These are phyloP conservation scores for Gallinago solitaria DNA, from an alignment of 2,797 vertebrate genomes.

Conservation along the genomic window DNA sequence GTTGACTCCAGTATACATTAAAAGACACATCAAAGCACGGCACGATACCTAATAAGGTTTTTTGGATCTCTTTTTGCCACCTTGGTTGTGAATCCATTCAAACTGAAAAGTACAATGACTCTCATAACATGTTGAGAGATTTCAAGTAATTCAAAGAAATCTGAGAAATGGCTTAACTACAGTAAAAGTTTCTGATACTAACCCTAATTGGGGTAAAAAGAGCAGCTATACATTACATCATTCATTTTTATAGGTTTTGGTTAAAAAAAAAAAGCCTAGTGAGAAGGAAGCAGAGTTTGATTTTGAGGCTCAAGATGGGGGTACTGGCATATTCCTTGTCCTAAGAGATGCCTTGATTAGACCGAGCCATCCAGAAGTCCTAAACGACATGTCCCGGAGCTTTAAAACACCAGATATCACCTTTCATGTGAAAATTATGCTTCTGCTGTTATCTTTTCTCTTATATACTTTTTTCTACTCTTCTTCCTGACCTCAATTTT, in stretches of 20 bases:
- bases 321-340: not conserved
- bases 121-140: not conserved
- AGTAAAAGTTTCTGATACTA: not conserved
- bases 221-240: not conserved
- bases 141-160: not conserved
- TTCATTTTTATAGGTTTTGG: not conserved
- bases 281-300: not conserved
- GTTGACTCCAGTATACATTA: not conserved
- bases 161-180: not conserved
- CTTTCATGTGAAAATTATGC: slow-evolving; percentile 17
- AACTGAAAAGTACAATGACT: not conserved
- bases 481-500: not conserved
- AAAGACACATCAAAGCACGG: not conserved
- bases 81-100: not conserved
- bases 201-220: not conserved
- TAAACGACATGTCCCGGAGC: not conserved
- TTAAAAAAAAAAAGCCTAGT: not conserved
- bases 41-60: not conserved
- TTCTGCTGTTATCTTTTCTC: not conserved
- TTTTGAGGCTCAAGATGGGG: not conserved
- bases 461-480: not conserved
- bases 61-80: not conserved
- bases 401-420: not conserved
- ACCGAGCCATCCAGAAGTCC: not conserved
- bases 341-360: not conserved